Evolutionary conservation across 2,113 vertebrate species (phyloP), one percentile per base, ranked within the genome.

Genomic region (Corythoichthys haematopterus): DNA sequence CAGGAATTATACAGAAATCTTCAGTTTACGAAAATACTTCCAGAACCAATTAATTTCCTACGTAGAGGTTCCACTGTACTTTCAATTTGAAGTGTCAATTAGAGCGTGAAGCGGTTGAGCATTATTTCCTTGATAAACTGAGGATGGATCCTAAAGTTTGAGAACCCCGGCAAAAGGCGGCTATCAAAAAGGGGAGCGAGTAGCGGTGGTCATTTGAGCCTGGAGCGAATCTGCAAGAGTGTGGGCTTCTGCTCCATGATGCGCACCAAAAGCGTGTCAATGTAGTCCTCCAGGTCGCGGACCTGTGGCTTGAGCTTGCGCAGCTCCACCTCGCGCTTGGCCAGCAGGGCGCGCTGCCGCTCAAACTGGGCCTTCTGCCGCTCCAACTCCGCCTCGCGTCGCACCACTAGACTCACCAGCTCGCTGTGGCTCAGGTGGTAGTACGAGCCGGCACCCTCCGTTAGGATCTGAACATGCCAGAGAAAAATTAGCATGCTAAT

Each of bases 211-310:
- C 89, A 92, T 81, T 84, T 90, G 36, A 89, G 72, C 3, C 77
- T 93, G 53, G 94, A 86, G 0, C 94, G 91, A 69, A 98, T 94
- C 88, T 98, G 97, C 79, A 99, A 92, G 70, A 99, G 91, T 0
- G 94, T 94, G 16, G 97, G 97, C 0, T 94, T 97, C 72, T 96
- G 93, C 75, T 98, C 96, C 94, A 99, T 99, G 90, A 99, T 98
- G 80, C 95, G 94, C 72, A 99, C 95, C 80, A 99, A 92, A 84
- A 99, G 91, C 65, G 93, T 93, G 92, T 99, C 97, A 0, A 99
- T 99, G 91, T 99, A 99, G 83, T 95, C 93, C 90, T 99, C 96
- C 80, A 99, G 93, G 64, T 98, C 96, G 0, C 75, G 89, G 75
- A 98, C 92, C 20, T 95, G 92, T 62, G 93, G 88, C 13, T 94